Percentiles rank a stretch among this genome's conserved stretches.
phyloP scores from a whole-genome alignment of 2,888 invertebrate species.

The Melitaea athalia region DNA sequence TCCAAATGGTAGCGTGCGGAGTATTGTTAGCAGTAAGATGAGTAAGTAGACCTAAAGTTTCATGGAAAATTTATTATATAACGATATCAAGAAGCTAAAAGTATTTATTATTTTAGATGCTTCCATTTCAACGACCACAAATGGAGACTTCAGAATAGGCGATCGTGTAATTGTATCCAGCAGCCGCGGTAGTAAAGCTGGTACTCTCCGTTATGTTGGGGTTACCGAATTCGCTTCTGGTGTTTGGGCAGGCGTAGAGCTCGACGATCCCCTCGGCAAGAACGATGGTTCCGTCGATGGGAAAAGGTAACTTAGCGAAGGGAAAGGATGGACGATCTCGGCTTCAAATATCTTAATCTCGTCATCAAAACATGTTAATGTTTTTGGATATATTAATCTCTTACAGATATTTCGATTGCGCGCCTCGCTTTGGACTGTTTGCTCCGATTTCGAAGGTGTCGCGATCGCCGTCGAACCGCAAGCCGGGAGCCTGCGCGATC shows the following conservation, averaged over 20 bases:
- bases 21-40: slow-evolving; percentile 80
- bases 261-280: slow-evolving; percentile 96
- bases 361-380: background rate
- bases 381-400: slow-evolving; percentile 12
- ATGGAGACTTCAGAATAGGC: slow-evolving; percentile 89
- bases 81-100: background rate
- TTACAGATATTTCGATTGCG: slow-evolving; percentile 96
- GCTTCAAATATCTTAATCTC: background rate
- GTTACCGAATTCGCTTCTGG: slow-evolving; percentile 95
- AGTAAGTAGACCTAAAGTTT: slow-evolving; percentile 55
- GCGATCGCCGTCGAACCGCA: slow-evolving; percentile 89
- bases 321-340: background rate
- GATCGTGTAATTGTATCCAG: slow-evolving; percentile 95
- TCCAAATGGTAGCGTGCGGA: slow-evolving; percentile 77
- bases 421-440: slow-evolving; percentile 95
- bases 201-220: slow-evolving; percentile 92
- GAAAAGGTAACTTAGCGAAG: slow-evolving; percentile 84
- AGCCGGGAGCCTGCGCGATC: slow-evolving; percentile 84
- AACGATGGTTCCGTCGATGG: slow-evolving; percentile 98
- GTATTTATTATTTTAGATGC: slow-evolving; percentile 58
- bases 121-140: slow-evolving; percentile 73
- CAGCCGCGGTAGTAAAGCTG: slow-evolving; percentile 93
- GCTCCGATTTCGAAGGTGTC: slow-evolving; percentile 95
- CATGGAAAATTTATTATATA: background rate
- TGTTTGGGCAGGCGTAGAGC: slow-evolving; percentile 97